Conservation (phyloP, 2,797 vertebrate genomes). For the Moxostoma hubbsi region DNA sequence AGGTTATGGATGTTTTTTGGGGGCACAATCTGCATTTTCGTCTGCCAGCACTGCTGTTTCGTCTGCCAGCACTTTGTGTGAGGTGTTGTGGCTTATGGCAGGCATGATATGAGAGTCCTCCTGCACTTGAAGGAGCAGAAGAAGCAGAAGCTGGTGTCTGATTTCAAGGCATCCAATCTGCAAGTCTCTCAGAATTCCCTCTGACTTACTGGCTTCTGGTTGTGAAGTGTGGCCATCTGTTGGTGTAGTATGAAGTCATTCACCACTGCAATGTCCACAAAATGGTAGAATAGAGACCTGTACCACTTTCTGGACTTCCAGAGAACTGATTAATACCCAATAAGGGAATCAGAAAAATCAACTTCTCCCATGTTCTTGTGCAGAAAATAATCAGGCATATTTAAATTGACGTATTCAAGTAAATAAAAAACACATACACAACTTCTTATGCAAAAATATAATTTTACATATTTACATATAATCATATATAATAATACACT, state of each 20-base stretch:
- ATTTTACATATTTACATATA: no score
- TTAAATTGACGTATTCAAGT: not conserved
- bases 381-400: not conserved
- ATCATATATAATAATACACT: not conserved
- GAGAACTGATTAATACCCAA: not conserved
- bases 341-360: not conserved
- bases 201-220: not conserved
- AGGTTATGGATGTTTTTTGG: no score
- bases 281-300: not conserved
- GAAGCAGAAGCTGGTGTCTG: not conserved
- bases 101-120: no score
- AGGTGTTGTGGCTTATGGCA: no score
- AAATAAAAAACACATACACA: not conserved
- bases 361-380: not conserved
- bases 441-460: not conserved
- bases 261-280: not conserved
- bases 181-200: not conserved
- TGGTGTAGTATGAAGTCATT: not conserved
- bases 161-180: not conserved
- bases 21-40: no score
- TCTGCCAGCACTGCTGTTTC: no score
- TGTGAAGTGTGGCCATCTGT: not conserved
- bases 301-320: not conserved
- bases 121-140: not conserved
- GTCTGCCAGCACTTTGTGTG: no score